Conservation (phyloP, 2,888 invertebrate species). For the Mystacides longicornis region DNA sequence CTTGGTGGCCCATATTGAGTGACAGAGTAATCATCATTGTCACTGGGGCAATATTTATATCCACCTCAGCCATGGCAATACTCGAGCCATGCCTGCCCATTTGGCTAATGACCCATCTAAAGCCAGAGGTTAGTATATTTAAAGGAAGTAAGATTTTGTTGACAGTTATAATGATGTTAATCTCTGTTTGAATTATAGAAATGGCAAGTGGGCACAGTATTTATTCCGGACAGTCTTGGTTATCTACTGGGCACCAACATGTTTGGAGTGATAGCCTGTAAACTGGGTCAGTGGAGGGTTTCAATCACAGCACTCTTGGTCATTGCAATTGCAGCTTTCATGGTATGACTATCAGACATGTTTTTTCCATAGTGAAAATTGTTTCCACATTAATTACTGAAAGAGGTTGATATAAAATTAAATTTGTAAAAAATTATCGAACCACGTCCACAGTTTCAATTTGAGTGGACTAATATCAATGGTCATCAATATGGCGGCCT, state of each 20-base stretch:
- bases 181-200: constrained; percentile 34
- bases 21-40: constrained; percentile 58
- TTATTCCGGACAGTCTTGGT: constrained; percentile 78
- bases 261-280: constrained; percentile 60
- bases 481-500: too few relatives aligned
- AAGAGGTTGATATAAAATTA: too few relatives aligned
- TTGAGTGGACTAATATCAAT: too few relatives aligned
- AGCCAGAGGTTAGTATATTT: constrained; percentile 46
- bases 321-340: constrained; percentile 55
- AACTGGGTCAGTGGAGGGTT: constrained; percentile 57
- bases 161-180: neutral
- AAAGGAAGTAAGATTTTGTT: neutral
- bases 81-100: constrained; percentile 77
- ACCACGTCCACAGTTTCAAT: too few relatives aligned
- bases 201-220: constrained; percentile 75
- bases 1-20: constrained; percentile 51
- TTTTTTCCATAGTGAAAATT: too few relatives aligned
- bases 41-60: constrained; percentile 64
- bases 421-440: too few relatives aligned
- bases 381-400: too few relatives aligned
- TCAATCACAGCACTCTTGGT: constrained; percentile 55
- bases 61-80: constrained; percentile 76
- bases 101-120: constrained; percentile 64
- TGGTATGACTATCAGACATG: constrained; percentile 47
- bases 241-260: constrained; percentile 77